phyloP scores from a whole-genome alignment of 2,797 vertebrate genomes.

The Anas georgica region DNA sequence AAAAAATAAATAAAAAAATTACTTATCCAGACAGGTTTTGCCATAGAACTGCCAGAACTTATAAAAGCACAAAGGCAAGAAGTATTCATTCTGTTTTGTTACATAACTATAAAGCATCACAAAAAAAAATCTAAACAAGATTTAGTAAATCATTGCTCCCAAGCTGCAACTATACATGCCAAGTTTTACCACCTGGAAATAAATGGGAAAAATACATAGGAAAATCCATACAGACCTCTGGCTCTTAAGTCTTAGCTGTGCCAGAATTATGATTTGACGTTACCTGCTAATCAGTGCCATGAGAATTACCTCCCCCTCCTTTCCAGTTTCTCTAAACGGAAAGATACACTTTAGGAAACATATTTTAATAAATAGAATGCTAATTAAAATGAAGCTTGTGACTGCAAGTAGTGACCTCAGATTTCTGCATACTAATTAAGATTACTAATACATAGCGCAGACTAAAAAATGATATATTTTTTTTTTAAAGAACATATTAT shows the following conservation, averaged over 20 bases:
- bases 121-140: not conserved
- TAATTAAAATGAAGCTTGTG: not conserved
- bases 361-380: not conserved
- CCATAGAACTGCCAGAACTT: not conserved
- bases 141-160: conserved; percentile 23
- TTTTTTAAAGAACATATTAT: not conserved
- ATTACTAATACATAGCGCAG: not conserved
- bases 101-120: not conserved
- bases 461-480: not conserved
- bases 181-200: conserved; percentile 27
- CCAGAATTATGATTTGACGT: conserved; percentile 13
- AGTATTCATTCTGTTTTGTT: not conserved
- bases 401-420: not conserved
- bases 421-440: not conserved
- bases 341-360: not conserved
- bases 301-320: conserved; percentile 11
- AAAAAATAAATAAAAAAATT: not conserved
- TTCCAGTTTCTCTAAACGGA: not conserved
- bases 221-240: not conserved
- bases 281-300: conserved; percentile 5
- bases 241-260: not conserved
- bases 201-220: not conserved
- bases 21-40: not conserved
- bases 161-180: not conserved
- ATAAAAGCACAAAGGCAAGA: not conserved